A percentile compares a stretch with the other conserved stretches of the same genome.
Conservation (phyloP, 2,113 vertebrate genomes). For the Centropus bengalensis region DNA sequence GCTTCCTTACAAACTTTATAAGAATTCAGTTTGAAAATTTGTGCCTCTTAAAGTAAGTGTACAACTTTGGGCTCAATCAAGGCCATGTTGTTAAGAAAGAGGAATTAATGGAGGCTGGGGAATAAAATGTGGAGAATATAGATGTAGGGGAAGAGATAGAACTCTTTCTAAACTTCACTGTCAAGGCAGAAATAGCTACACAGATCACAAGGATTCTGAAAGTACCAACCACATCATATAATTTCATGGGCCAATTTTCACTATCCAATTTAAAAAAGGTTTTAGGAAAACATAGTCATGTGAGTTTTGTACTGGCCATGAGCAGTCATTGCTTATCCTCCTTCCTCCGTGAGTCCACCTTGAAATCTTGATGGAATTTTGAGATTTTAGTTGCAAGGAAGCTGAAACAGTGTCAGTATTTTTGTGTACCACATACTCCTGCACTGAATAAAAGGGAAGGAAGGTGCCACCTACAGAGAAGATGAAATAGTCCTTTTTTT, state of each 20-base stretch:
- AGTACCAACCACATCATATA: rapidly evolving
- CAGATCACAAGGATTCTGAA: neutral
- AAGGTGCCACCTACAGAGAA: neutral
- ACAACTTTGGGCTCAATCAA: neutral
- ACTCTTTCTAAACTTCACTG: neutral
- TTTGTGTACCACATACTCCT: neutral
- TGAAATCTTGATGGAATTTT: neutral
- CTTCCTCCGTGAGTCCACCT: neutral
- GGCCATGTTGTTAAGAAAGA: neutral
- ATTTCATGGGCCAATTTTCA: neutral
- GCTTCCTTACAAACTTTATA: neutral
- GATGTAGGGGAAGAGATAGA: neutral
- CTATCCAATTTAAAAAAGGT: neutral
- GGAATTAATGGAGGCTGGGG: neutral
- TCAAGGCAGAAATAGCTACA: neutral
- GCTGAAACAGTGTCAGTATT: neutral
- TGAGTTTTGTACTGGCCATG: neutral
- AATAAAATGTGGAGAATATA: neutral
- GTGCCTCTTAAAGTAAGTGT: neutral
- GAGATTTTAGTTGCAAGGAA: neutral
- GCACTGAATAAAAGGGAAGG: neutral
- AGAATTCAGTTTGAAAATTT: neutral
- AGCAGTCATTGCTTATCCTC: neutral
- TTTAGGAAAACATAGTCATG: neutral
- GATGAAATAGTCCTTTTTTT: neutral